Evolutionary conservation across 2,888 invertebrate genomes (phyloP), one percentile per base, ranked within the genome.

Genomic region (Calliopum simillimum): DNA sequence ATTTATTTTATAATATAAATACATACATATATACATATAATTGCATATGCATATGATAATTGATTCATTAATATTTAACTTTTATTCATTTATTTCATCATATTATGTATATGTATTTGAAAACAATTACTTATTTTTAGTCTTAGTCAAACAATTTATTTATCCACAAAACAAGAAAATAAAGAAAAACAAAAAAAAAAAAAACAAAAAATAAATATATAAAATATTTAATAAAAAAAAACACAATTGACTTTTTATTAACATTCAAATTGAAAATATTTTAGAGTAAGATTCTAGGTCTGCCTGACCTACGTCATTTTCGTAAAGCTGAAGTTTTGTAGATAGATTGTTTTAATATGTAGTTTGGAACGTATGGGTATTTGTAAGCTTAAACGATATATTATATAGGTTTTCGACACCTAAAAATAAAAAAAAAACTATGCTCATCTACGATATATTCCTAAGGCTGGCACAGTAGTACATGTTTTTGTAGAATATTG

Each of bases 151-250:
- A 68, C 25, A 64, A 69, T 58, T 72, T 64, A 68, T 68, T 73
- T 75, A 72, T 74, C 69, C 62, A 47, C 62, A 72, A 69, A 64
- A 71, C 65, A 72, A 72, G 61, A 73, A 74, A 68, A 73, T 71
- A 69, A 71, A 73, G 56, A 71, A 72, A 71, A 71, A 59, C 68
- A 71, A 69, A 63, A 65, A 70, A 63, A 68, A 71, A 73, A 69
- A 76, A 75, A 73, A 68, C 68, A 72, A 73, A 33, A 33, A 33
- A 33, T 56, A 55, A 47, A 64, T 67, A 56, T 53, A 70, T 49
- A 65, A 65, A 69, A 16, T 56, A 56, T 51, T 49, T 12, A 19
- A 49, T 33, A 33, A 63, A 47, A 49, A 63, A 59, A 71, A 55
- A 44, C 53, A 56, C 62, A 56, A 69, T 59, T 53, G 19, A 12